These are phyloP conservation scores for Siniperca knerii DNA, from an alignment of 2,113 vertebrate species.

Conservation along the genomic window DNA sequence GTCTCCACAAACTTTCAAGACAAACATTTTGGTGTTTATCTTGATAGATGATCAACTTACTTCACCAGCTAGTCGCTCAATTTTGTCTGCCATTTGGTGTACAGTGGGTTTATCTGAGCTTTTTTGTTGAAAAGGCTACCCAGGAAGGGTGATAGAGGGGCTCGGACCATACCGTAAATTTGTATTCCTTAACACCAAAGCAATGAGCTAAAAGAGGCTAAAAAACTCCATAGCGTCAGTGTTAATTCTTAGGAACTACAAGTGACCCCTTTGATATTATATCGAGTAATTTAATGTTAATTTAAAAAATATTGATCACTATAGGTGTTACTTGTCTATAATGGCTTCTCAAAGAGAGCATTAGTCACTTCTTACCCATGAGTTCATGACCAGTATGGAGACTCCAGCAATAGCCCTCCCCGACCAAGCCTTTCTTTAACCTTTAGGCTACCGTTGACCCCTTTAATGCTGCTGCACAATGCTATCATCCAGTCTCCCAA, in stretches of 20 bases:
- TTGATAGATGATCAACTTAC: not conserved
- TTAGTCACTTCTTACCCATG: slow-evolving; percentile 2
- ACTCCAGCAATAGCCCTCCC: not conserved
- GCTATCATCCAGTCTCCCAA: slow-evolving; percentile 42
- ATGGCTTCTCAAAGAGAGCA: not conserved
- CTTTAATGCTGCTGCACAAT: slow-evolving; percentile 59
- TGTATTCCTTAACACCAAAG: not conserved
- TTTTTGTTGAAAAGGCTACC: not conserved
- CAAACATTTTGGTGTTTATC: not conserved
- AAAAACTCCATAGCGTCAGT: not conserved
- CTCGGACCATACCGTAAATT: not conserved
- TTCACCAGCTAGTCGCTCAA: not conserved
- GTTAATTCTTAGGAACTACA: not conserved
- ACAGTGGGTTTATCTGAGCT: not conserved
- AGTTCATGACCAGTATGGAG: slow-evolving; percentile 6
- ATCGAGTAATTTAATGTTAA: not conserved
- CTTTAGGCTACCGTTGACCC: slow-evolving; percentile 66
- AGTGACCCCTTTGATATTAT: not conserved
- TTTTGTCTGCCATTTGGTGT: not conserved
- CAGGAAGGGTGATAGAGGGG: not conserved
- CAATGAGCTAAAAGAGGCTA: not conserved
- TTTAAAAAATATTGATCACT: slow-evolving; percentile 20
- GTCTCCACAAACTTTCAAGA: not conserved
- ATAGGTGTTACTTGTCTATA: not conserved
- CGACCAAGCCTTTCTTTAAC: slow-evolving; percentile 50